Percentiles rank a stretch among this genome's conserved stretches.
phyloP scores from a whole-genome alignment of 2,888 invertebrate species.

The Diaphora mendica region DNA sequence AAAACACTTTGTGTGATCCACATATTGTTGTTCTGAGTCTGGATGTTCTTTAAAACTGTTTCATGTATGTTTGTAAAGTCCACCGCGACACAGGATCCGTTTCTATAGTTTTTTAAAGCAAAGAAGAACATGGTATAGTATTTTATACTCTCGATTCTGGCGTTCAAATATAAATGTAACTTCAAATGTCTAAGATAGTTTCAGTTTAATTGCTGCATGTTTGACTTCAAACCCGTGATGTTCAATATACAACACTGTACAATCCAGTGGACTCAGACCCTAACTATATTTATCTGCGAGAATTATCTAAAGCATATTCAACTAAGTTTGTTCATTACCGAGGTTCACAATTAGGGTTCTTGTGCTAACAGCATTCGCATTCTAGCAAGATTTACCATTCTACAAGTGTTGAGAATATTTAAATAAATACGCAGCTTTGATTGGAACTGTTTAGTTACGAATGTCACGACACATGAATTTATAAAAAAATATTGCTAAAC shows the following conservation, averaged over 20 bases:
- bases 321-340: constrained; percentile 9
- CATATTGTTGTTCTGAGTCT: too few relatives aligned
- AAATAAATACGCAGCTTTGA: background rate
- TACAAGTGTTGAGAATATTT: background rate
- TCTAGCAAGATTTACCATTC: background rate
- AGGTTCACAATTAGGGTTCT: constrained; percentile 1
- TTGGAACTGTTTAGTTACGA: background rate
- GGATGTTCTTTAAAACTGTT: too few relatives aligned
- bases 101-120: too few relatives aligned
- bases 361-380: constrained; percentile 10
- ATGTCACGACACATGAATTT: background rate
- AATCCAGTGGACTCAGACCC: background rate
- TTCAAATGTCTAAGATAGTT: background rate
- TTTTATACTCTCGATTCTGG: too few relatives aligned
- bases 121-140: too few relatives aligned
- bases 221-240: background rate
- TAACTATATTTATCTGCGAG: constrained; percentile 1
- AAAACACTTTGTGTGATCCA: too few relatives aligned
- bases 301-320: constrained; percentile 2
- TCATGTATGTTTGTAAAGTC: too few relatives aligned
- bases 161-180: background rate
- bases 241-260: background rate
- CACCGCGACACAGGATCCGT: too few relatives aligned
- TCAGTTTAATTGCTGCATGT: background rate
- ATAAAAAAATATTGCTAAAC: too few relatives aligned